phyloP scores from a whole-genome alignment of 1,140 invertebrate genomes.

The Ips typographus region DNA sequence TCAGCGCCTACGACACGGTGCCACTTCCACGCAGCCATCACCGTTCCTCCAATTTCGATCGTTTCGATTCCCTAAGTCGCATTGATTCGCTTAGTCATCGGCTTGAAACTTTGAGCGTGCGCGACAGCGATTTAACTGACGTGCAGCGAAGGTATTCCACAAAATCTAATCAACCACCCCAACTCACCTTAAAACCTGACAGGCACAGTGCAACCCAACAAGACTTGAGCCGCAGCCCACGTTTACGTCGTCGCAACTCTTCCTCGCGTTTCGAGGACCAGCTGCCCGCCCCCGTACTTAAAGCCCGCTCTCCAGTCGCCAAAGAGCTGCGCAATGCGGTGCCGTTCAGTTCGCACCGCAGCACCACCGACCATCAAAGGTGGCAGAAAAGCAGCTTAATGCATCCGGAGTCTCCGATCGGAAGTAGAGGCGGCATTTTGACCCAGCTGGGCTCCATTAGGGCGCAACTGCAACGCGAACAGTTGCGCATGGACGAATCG shows the following conservation, averaged over 20 bases:
- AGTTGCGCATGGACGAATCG: conserved; percentile 56
- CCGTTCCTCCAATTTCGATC: conserved; percentile 37
- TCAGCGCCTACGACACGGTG: conserved; percentile 42
- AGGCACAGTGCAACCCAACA: conserved; percentile 51
- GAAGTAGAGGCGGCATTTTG: conserved; percentile 54
- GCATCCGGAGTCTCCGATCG: conserved; percentile 50
- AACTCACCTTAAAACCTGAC: conserved; percentile 22
- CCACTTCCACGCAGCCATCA: conserved; percentile 30
- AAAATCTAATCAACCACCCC: background rate
- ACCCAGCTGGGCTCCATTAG: conserved; percentile 62
- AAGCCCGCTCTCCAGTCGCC: conserved; percentile 55
- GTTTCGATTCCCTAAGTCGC: conserved; percentile 50
- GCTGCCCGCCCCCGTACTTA: conserved; percentile 57
- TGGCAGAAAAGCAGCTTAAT: conserved; percentile 52
- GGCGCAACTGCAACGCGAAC: conserved; percentile 59
- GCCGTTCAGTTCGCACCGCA: conserved; percentile 47
- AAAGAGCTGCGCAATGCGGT: conserved; percentile 50
- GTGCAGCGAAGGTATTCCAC: conserved; percentile 16
- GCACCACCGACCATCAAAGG: conserved; percentile 53
- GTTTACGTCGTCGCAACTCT: conserved; percentile 47
- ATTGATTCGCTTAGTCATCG: conserved; percentile 49
- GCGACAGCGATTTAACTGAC: conserved; percentile 33
- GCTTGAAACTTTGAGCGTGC: conserved; percentile 47
- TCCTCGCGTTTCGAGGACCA: conserved; percentile 52
- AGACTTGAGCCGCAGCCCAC: conserved; percentile 47